Evolutionary conservation across 23 tunicate genomes (phyloP).

Genomic region (Pegea sp.): DNA sequence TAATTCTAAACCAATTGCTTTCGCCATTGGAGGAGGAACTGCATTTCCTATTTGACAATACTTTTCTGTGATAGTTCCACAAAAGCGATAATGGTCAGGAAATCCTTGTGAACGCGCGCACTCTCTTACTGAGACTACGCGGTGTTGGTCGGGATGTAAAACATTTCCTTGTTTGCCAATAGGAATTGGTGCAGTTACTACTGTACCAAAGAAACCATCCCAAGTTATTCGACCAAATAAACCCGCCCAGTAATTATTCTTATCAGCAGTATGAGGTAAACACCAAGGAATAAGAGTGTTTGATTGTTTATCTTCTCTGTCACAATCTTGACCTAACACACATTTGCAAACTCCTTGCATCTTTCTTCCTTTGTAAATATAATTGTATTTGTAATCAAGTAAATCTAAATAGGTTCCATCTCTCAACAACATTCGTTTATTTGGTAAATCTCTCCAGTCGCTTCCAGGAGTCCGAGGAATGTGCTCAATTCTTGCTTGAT

Average conservation of each 20-base stretch:
- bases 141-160: slow-evolving; percentile 70
- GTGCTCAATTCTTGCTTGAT: slow-evolving; percentile 38
- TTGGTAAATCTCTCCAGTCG: slow-evolving; percentile 85
- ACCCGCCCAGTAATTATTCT: slow-evolving; percentile 87
- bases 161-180: slow-evolving; percentile 93
- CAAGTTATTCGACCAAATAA: slow-evolving; percentile 70
- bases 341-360: slow-evolving; percentile 63
- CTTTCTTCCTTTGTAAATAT: slow-evolving; percentile 54
- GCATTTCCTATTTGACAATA: slow-evolving; percentile 85
- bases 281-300: slow-evolving; percentile 86
- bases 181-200: slow-evolving; percentile 76
- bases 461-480: slow-evolving; percentile 60
- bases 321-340: slow-evolving; percentile 47
- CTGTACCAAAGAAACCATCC: slow-evolving; percentile 86
- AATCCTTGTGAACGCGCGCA: slow-evolving; percentile 93
- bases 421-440: slow-evolving; percentile 22
- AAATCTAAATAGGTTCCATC: slow-evolving; percentile 52
- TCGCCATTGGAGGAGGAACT: slow-evolving; percentile 85
- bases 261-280: slow-evolving; percentile 74
- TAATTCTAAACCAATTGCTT: slow-evolving; percentile 72
- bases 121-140: slow-evolving; percentile 80
- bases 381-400: slow-evolving; percentile 42
- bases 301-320: slow-evolving; percentile 68
- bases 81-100: slow-evolving; percentile 73
- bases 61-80: slow-evolving; percentile 52